phyloP scores from a whole-genome alignment of 2,113 vertebrate genomes.

The Cyanoderma ruficeps region DNA sequence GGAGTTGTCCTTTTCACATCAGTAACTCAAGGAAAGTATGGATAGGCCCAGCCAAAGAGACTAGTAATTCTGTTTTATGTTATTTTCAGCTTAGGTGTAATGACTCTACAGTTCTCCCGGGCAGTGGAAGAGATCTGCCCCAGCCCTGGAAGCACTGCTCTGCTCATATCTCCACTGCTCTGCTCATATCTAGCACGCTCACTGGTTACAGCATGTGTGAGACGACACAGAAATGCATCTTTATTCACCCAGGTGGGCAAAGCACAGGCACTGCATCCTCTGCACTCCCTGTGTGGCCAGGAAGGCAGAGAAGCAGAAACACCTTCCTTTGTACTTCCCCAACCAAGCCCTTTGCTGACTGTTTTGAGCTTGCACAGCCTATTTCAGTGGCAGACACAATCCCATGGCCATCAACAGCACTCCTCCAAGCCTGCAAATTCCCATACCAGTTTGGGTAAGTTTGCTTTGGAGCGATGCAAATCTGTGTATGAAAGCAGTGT shows the following conservation, averaged over 20 bases:
- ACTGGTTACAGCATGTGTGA: background rate
- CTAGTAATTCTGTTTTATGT: background rate
- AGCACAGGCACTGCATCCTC: background rate
- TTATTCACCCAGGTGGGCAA: background rate
- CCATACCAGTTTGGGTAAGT: rapidly evolving
- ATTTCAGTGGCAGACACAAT: background rate
- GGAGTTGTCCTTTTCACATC: background rate
- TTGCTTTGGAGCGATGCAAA: background rate
- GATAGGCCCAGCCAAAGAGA: background rate
- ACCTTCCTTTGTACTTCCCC: background rate
- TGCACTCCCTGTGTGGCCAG: background rate
- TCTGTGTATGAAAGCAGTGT: background rate
- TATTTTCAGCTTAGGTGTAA: background rate
- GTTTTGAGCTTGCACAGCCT: rapidly evolving
- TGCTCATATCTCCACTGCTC: background rate
- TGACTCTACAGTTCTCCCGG: background rate
- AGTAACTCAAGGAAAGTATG: background rate
- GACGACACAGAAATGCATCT: background rate
- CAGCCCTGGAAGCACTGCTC: background rate
- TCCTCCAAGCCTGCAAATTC: background rate
- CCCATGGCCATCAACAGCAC: rapidly evolving
- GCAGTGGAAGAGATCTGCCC: background rate
- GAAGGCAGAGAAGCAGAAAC: background rate
- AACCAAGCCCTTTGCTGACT: background rate
- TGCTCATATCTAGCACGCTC: background rate